These are phyloP conservation scores for Thysanoteuthis rhombus DNA, from an alignment of 2,888 invertebrate species.

Conservation along the genomic window DNA sequence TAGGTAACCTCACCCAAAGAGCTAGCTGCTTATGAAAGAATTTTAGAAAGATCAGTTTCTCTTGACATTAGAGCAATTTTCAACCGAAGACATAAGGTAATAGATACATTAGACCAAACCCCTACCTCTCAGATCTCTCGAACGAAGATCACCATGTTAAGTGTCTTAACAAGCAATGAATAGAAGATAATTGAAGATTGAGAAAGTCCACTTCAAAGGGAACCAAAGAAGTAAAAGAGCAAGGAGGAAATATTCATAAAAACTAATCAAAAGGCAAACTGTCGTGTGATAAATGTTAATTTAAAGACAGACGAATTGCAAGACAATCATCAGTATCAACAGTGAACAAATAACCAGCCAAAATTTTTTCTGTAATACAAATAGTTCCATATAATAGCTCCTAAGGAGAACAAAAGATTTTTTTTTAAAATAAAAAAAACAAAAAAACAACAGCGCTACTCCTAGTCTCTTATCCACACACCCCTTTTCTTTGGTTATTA, in stretches of 20 bases:
- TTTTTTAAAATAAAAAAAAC: too few species aligned
- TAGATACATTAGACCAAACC: too few species aligned
- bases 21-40: too few species aligned
- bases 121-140: background rate
- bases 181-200: background rate
- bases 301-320: background rate
- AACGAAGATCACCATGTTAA: background rate
- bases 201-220: background rate
- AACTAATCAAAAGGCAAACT: background rate
- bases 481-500: background rate
- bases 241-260: background rate
- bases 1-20: too few species aligned
- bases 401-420: background rate
- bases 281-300: background rate
- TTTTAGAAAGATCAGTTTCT: too few species aligned
- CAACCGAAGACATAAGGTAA: too few species aligned
- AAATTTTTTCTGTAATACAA: background rate
- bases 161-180: background rate
- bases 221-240: background rate
- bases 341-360: background rate
- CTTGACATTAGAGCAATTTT: too few species aligned
- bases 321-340: background rate
- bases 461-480: background rate
- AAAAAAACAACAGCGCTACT: background rate
- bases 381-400: background rate